Conservation (phyloP, 2,888 invertebrate species). For the Labia minor region DNA sequence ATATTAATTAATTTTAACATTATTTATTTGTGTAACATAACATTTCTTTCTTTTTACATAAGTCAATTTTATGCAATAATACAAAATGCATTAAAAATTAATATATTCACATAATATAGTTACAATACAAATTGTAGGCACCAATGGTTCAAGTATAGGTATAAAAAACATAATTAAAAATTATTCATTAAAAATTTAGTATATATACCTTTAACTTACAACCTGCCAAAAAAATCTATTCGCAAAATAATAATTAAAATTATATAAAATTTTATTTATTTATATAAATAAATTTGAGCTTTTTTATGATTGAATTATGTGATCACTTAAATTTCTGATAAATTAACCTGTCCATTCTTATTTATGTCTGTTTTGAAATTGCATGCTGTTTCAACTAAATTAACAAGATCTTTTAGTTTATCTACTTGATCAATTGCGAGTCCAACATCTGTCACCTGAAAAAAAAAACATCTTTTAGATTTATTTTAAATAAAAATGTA, state of each 20-base stretch:
- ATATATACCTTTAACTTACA: background rate
- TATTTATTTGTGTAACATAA: no score
- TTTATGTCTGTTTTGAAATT: constrained; percentile 32
- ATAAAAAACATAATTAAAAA: background rate
- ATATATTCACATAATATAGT: constrained; percentile 5
- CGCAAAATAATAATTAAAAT: background rate
- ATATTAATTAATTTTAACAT: no score
- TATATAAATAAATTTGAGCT: constrained; percentile 1
- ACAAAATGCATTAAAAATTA: background rate
- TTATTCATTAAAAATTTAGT: background rate
- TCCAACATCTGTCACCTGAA: constrained; percentile 44
- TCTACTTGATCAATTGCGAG: constrained; percentile 46
- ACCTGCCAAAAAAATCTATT: constrained; percentile 3
- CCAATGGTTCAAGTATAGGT: constrained; percentile 7
- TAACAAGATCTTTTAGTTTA: constrained; percentile 48
- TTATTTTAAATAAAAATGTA: no score
- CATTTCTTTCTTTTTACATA: no score
- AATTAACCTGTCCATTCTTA: background rate
- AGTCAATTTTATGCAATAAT: constrained; percentile 13
- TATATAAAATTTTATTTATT: background rate
- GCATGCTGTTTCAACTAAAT: constrained; percentile 50
- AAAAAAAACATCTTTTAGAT: no score
- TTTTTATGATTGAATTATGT: background rate
- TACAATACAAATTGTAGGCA: background rate
- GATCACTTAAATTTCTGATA: no score